Base-by-base conservation (phyloP, 2,888 invertebrate genomes). In the Empis stercorea region DNA sequence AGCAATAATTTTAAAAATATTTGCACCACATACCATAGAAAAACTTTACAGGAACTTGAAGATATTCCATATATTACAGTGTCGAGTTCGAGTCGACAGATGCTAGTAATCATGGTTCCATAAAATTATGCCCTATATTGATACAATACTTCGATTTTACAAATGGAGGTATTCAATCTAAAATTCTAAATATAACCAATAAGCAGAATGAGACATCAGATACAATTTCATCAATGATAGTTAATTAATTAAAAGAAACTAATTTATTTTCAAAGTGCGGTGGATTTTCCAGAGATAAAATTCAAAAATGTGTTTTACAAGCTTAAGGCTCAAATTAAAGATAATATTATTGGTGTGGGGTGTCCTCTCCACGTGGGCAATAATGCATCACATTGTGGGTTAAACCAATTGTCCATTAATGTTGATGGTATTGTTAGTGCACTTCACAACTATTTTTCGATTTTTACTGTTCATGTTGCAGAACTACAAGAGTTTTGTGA, bases 261-360 rank as follows among this genome's bases (percentile, higher is more conserved):
- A 20, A 20, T 20, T 20, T 20, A 20, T 20, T 5, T 20, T 20
- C 20, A 5, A 32, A 32, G 13, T 32, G 32, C 7, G 32, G 3
- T 3, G 32, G 11, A 11, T 32, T 32, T 9, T 32, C 32, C 13
- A 9, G 4, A 32, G 32, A 32, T 32, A 32, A 32, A 5, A 4
- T 20, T 20, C 5, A 5, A 20, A 20, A 20, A 20, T 20, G 20
- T 20, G 20, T 20, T 4, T 20, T 20, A 20, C 20, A 20, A 20
- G 5, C 20, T 20, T 20, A 20, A 20, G 20, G 20, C 20, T 20
- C 20, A 20, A 20, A 3, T 20, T 3, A 20, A 46, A 34, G 41
- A 46, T 46, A 46, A 46, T 46, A 41, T 41, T 41, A 46, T 46
- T 41, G 41, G 41, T 41, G 41, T 41, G 41, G 41, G 41, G 34